phyloP scores from a whole-genome alignment of 1,140 invertebrate species.

The Lucilia cuprina region DNA sequence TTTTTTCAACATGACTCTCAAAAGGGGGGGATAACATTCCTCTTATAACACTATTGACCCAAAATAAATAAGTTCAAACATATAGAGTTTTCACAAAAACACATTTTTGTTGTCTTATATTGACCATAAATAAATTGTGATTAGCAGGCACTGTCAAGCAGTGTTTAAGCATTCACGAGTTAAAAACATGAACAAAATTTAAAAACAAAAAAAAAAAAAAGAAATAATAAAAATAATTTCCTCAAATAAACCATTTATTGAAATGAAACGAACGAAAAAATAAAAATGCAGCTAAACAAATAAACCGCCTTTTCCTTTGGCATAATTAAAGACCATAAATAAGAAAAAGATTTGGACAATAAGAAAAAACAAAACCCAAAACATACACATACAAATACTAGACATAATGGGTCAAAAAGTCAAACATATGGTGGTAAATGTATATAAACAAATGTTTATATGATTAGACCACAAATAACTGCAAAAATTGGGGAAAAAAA shows the following conservation, averaged over 20 bases:
- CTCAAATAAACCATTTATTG: conserved; percentile 17
- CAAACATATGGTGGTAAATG: conserved; percentile 31
- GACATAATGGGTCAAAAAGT: conserved; percentile 31
- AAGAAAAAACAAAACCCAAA: no score
- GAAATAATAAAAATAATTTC: background rate
- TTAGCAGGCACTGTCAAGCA: background rate
- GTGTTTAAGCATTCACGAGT: background rate
- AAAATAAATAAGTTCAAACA: conserved; percentile 1
- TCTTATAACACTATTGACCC: background rate
- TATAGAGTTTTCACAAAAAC: background rate
- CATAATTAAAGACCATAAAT: conserved; percentile 32
- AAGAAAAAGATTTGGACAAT: background rate
- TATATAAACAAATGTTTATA: background rate
- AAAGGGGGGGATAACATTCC: background rate
- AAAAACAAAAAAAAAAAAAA: background rate
- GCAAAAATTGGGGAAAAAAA: no score
- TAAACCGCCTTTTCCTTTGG: conserved; percentile 18
- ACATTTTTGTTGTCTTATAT: background rate
- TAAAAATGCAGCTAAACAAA: background rate
- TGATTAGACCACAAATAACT: background rate
- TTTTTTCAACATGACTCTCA: background rate
- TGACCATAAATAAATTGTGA: background rate
- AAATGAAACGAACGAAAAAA: no score
- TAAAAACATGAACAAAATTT: no score
- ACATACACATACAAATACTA: background rate